A percentile compares a stretch with the other conserved stretches of the same genome.
These are phyloP conservation scores for Hyles euphorbiae DNA, from an alignment of 1,140 invertebrate species.

Conservation along the genomic window DNA sequence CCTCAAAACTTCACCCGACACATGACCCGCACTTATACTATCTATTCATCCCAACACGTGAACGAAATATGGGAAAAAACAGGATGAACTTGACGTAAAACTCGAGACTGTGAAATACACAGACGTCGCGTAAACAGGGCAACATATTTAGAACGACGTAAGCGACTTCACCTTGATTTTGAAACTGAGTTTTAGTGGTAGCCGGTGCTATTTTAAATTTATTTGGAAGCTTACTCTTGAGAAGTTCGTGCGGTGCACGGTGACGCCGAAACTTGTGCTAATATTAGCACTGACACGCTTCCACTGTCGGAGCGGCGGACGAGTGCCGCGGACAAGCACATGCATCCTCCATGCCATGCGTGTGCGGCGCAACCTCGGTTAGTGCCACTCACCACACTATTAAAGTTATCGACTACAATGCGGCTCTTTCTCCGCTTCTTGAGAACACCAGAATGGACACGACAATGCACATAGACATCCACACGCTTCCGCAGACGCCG, in stretches of 20 bases:
- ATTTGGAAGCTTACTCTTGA: conserved; percentile 57
- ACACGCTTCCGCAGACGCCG: conserved; percentile 56
- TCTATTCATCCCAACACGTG: conserved; percentile 23
- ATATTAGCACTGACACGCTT: conserved; percentile 30
- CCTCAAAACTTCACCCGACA: conserved; percentile 11
- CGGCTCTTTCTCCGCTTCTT: conserved; percentile 41
- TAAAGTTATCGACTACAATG: conserved; percentile 44
- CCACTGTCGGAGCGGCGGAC: conserved; percentile 5
- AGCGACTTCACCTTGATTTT: conserved; percentile 72
- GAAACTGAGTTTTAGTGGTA: conserved; percentile 60
- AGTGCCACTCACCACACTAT: conserved; percentile 68
- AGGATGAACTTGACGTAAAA: conserved; percentile 47
- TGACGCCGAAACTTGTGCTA: conserved; percentile 29
- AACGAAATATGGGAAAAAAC: conserved; percentile 30
- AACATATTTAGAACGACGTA: conserved; percentile 62
- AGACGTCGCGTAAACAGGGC: conserved; percentile 40
- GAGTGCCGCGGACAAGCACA: conserved; percentile 20
- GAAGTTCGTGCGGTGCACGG: conserved; percentile 61
- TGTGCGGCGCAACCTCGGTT: conserved; percentile 27
- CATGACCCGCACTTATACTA: conserved; percentile 22
- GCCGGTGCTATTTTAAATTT: conserved; percentile 67
- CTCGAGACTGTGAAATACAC: conserved; percentile 28
- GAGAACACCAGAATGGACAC: conserved; percentile 37
- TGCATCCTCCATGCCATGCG: conserved; percentile 38
- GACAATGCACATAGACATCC: conserved; percentile 67